Percentiles rank a stretch among this genome's conserved stretches.
phyloP scores from a whole-genome alignment of 2,888 invertebrate species.

The Celastrina argiolus region DNA sequence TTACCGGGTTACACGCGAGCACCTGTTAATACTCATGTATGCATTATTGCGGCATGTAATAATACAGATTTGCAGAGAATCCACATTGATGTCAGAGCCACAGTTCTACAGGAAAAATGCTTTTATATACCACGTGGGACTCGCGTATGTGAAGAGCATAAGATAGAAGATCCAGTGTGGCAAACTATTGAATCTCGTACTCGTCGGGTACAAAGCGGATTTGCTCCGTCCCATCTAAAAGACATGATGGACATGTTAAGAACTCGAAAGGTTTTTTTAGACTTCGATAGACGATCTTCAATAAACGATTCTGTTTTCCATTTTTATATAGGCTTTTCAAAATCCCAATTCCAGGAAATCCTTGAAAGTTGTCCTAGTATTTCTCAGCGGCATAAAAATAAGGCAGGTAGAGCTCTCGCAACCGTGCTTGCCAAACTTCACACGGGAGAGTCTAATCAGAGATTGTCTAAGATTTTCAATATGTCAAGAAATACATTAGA shows the following conservation, averaged over 20 bases:
- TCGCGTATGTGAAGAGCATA: slow-evolving; percentile 20
- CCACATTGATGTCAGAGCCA: slow-evolving; percentile 19
- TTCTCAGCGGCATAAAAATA: slow-evolving; percentile 18
- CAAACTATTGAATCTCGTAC: slow-evolving; percentile 12
- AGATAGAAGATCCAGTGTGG: slow-evolving; percentile 5
- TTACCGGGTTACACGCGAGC: slow-evolving; percentile 19
- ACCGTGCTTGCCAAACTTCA: neutral
- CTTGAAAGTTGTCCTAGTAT: slow-evolving; percentile 16
- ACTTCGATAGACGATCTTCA: slow-evolving; percentile 5
- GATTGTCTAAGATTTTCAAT: too few relatives aligned
- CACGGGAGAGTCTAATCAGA: neutral
- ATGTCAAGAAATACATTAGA: too few relatives aligned
- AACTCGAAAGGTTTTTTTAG: slow-evolving; percentile 9
- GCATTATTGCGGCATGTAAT: slow-evolving; percentile 10
- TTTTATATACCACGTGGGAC: too few relatives aligned
- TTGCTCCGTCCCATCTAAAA: too few relatives aligned
- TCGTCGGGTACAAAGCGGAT: neutral
- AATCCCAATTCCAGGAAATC: slow-evolving; percentile 18
- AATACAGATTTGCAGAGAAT: slow-evolving; percentile 18
- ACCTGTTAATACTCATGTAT: slow-evolving; percentile 14
- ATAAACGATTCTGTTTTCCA: slow-evolving; percentile 2
- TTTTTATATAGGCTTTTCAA: neutral
- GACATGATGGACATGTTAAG: slow-evolving; percentile 7
- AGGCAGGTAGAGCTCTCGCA: slow-evolving; percentile 14
- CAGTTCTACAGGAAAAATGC: too few relatives aligned